Base-by-base conservation (phyloP, 2,113 vertebrate genomes). In the Bostrychus sinensis region DNA sequence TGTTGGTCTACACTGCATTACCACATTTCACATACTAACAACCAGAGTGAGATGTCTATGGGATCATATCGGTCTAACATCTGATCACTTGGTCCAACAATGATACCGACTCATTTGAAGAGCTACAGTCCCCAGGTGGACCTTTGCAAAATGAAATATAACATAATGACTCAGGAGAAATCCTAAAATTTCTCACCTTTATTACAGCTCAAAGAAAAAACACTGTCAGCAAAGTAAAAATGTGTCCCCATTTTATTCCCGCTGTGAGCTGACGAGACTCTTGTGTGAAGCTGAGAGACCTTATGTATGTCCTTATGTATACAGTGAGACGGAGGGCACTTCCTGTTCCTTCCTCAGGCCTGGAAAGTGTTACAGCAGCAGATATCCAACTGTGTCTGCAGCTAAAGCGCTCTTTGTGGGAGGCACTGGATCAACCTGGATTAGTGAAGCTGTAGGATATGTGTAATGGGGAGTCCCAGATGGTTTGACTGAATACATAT, bases 371-470 rank as follows among this genome's bases (percentile, higher is more conserved):
- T 82, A 70, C 38, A 28, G 72, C 80, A 77, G 39, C 2, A 7
- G 1, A 12, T 55, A 77, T 74, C 20, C 28, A 71, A 25, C 50
- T 4, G 41, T 55, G 74, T 51, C 38, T 36, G 53, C 45, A 59
- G 60, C 59, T 67, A 26, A 58, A 57, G 72, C 54, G 25, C 46
- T 79, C 61, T 70, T 55, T 46, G 54, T 46, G 54, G 71, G 66
- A 71, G 70, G 78, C 62, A 51, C n/a, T 1, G 59, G 80, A 67
- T 79, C 75, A 81, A 81, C 66, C 57, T 36, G 80, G 82, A 81
- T 85, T 81, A 82, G 54, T 17, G 77, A 60, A 62, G 75, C 53
- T 82, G 77, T 57, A 66, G 68, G 78, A 75, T 82, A 69, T 82
- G 76, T 76, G 75, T 69, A 46, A 72, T 42, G 58, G 53, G 48